Conservation (phyloP, 2,797 vertebrate species). For the Menidia menidia region DNA sequence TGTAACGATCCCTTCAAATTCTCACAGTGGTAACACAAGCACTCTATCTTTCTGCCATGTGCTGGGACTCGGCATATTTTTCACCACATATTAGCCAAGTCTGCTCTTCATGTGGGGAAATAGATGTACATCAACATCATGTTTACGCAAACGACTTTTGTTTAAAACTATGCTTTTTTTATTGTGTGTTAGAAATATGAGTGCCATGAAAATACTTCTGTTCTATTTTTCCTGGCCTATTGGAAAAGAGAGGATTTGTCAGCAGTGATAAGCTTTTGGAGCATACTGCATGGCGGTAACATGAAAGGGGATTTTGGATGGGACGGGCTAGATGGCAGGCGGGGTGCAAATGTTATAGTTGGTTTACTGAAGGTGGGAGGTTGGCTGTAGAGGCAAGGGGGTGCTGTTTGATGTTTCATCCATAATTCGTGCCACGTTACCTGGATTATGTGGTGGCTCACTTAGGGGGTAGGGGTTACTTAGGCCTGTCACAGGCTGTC, state of each 20-base stretch:
- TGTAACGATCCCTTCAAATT: constrained; percentile 70
- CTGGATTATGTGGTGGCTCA: constrained; percentile 75
- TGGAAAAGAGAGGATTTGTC: constrained; percentile 71
- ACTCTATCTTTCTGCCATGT: constrained; percentile 64
- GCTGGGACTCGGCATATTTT: constrained; percentile 36
- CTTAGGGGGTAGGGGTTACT: constrained; percentile 53
- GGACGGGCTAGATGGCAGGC: constrained; percentile 55
- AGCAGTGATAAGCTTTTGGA: constrained; percentile 62
- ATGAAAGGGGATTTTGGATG: constrained; percentile 68
- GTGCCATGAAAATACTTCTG: constrained; percentile 36
- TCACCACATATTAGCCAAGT: constrained; percentile 46
- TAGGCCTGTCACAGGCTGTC: constrained; percentile 67
- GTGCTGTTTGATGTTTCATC: constrained; percentile 72
- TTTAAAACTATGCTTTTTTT: constrained; percentile 25
- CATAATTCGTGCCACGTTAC: constrained; percentile 72
- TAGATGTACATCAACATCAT: constrained; percentile 32
- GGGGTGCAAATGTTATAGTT: constrained; percentile 52
- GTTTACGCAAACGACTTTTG: constrained; percentile 47
- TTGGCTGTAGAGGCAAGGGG: constrained; percentile 28
- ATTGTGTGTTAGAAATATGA: constrained; percentile 24
- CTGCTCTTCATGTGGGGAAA: constrained; percentile 21
- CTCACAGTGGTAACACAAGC: constrained; percentile 57
- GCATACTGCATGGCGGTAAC: constrained; percentile 52
- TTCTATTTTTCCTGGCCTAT: constrained; percentile 50
- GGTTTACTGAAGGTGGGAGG: constrained; percentile 67